Conservation (phyloP, 2,113 vertebrate genomes). For the Camelus bactrianus region DNA sequence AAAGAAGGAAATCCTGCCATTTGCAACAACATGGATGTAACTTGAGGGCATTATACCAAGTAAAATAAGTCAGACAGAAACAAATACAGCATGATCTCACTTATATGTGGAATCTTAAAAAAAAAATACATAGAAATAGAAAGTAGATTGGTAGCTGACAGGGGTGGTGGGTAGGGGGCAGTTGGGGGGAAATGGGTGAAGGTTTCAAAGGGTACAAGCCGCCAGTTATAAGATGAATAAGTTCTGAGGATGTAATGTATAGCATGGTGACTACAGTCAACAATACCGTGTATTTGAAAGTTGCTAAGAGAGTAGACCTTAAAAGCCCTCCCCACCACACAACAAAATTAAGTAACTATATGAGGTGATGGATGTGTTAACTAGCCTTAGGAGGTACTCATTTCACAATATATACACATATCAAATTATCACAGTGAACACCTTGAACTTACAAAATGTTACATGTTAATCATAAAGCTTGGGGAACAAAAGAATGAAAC, state of each 20-base stretch:
- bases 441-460: neutral
- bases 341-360: neutral
- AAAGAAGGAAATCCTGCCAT: neutral
- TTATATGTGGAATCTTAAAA: neutral
- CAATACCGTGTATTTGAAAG: neutral
- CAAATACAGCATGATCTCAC: neutral
- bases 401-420: neutral
- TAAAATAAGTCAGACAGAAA: neutral
- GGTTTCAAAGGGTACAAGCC: neutral
- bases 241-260: neutral
- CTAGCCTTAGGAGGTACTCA: neutral
- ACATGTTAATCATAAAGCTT: neutral
- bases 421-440: neutral
- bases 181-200: neutral
- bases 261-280: neutral
- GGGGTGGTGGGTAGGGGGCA: too few relatives aligned
- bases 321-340: neutral
- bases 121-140: neutral
- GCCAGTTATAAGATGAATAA: slow-evolving; percentile 4
- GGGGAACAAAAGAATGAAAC: neutral
- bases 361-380: neutral
- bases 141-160: neutral
- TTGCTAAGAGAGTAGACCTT: neutral
- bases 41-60: neutral
- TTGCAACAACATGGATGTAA: neutral